Evolutionary conservation across 2,797 vertebrate species (phyloP), one percentile per base, ranked within the genome.

Genomic region (Rhodeus uyekii): DNA sequence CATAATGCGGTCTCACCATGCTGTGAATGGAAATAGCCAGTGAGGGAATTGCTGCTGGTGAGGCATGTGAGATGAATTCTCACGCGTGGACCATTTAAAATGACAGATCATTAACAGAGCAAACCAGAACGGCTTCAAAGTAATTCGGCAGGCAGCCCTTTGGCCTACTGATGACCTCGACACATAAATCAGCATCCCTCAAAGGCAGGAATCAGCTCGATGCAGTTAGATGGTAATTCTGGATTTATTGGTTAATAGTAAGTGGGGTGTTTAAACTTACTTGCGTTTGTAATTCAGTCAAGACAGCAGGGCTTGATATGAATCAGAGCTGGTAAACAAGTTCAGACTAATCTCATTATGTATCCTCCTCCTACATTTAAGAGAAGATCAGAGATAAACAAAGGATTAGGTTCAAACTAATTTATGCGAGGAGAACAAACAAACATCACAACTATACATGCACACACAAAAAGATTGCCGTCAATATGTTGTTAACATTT

Each of bases 261-360:
- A 84, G 87, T 79, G 86, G 86, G 73, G 60, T 29, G 81, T 64
- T 24, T 46, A 32, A 90, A 83, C 91, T 83, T 27, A 88, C 86
- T 86, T 87, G 81, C 83, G 80, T 69, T 85, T 87, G 88, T 82
- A 73, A 68, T 79, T 85, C 27, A 32, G 46, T 76, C 36, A 67
- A 64, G 48, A 75, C 73, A 42, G 61, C 46, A 65, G 7, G 22
- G 44, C 8, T 86, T 86, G 85, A 86, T 92, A 89, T 92, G 90
- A 92, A 92, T 92, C 89, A 91, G 88, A 90, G 88, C 83, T 87
- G 88, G 89, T 92, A 92, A 91, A 93, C 90, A 91, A 89, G 90
- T 90, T 86, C 84, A 89, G 85, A 84, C 87, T 92, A 92, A 94
- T 94, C 90, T 90, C 88, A 90, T 93, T 93, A 92, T 88, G 83